These are phyloP conservation scores for Didymodactylos carnosus DNA, from an alignment of 2,888 invertebrate species.

Conservation along the genomic window DNA sequence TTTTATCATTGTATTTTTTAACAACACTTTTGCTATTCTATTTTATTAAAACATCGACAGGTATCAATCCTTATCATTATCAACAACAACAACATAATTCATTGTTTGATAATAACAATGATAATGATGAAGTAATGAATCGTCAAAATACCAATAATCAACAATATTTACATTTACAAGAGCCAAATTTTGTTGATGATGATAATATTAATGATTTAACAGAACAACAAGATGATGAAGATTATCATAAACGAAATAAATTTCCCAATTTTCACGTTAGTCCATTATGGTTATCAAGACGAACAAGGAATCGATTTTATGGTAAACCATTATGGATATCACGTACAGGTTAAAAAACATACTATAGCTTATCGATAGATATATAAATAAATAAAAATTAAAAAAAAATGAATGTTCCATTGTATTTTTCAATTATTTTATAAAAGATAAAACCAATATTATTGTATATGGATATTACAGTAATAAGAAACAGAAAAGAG, in stretches of 20 bases:
- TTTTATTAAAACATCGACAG: too few species aligned
- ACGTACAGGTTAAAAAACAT: background rate
- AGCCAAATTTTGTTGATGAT: background rate
- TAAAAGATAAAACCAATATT: too few species aligned
- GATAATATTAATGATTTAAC: too few species aligned
- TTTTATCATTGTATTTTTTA: too few species aligned
- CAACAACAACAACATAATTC: background rate
- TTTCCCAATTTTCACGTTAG: background rate
- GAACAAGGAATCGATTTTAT: background rate
- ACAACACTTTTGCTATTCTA: too few species aligned
- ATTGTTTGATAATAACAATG: background rate
- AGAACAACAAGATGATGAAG: background rate
- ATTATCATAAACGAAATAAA: background rate
- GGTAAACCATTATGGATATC: background rate
- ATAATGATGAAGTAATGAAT: background rate
- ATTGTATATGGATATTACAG: too few species aligned
- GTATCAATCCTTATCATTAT: too few species aligned
- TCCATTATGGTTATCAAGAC: background rate
- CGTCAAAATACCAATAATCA: background rate
- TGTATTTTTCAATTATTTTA: too few species aligned
- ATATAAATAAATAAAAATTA: too few species aligned
- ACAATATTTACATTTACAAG: background rate
- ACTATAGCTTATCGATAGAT: too few species aligned
- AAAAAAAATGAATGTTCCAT: too few species aligned
- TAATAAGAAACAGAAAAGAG: too few species aligned